phyloP scores from a whole-genome alignment of 2,888 invertebrate genomes.

The Cheilosia scutellata region DNA sequence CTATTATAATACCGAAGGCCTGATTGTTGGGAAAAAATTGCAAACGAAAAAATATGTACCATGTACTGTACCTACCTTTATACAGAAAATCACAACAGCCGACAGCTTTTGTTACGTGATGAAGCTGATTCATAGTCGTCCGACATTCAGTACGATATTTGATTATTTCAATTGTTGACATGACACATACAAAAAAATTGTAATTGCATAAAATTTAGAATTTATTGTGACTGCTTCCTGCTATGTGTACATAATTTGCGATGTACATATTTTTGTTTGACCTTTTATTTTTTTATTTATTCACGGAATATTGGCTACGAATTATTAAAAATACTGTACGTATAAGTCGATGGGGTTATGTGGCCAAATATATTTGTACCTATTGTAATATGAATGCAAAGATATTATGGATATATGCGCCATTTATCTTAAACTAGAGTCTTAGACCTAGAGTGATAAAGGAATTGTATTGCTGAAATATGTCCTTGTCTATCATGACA shows the following conservation, averaged over 20 bases:
- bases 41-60: too few relatives aligned
- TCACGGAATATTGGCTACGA: too few relatives aligned
- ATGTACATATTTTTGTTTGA: neutral
- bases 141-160: constrained; percentile 26
- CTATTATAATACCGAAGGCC: constrained; percentile 29
- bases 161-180: constrained; percentile 53
- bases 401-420: too few relatives aligned
- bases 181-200: constrained; percentile 36
- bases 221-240: constrained; percentile 57
- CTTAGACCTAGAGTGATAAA: too few relatives aligned
- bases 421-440: too few relatives aligned
- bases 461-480: too few relatives aligned
- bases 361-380: too few relatives aligned
- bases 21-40: constrained; percentile 32
- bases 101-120: constrained; percentile 48
- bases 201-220: constrained; percentile 53
- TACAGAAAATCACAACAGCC: constrained; percentile 38
- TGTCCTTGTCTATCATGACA: too few relatives aligned
- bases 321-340: too few relatives aligned
- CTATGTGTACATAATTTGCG: neutral
- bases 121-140: constrained; percentile 47
- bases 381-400: too few relatives aligned
- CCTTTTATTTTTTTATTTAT: neutral
- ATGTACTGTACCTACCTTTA: too few relatives aligned
- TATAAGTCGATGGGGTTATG: too few relatives aligned